Percentiles rank a stretch among this genome's conserved stretches.
phyloP scores from a whole-genome alignment of 2,797 vertebrate genomes.

The Heliangelus exortis region DNA sequence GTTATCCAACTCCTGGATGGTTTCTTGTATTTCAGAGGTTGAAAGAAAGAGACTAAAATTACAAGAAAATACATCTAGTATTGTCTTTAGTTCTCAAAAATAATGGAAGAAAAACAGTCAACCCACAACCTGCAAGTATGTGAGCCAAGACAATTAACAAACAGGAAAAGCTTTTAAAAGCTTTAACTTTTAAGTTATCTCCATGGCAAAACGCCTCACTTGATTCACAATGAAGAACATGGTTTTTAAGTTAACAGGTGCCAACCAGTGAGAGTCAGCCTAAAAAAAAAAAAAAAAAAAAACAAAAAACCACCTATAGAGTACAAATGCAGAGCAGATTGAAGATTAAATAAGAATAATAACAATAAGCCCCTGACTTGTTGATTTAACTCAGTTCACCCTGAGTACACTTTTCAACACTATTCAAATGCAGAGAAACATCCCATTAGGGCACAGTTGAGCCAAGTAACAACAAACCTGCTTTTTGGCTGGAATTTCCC shows the following conservation, averaged over 20 bases:
- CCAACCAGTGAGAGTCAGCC: neutral
- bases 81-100: neutral
- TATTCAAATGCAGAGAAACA: neutral
- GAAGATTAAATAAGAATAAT: neutral
- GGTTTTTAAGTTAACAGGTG: neutral
- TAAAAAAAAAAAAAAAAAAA: neutral
- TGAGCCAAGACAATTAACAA: neutral
- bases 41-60: neutral
- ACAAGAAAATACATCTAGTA: neutral
- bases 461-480: neutral
- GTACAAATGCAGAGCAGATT: conserved; percentile 10
- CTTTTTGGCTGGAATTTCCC: conserved; percentile 1
- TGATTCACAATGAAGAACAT: neutral
- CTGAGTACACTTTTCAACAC: neutral
- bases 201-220: neutral
- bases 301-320: neutral
- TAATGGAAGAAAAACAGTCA: neutral
- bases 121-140: neutral
- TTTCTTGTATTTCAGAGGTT: neutral
- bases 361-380: neutral
- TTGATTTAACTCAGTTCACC: conserved; percentile 3
- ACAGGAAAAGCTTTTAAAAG: neutral
- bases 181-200: neutral
- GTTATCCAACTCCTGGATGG: no score
- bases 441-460: neutral